Percentiles rank a stretch among this genome's conserved stretches.
Evolutionary conservation across 2,113 vertebrate species (phyloP).

Genomic region (Agapornis roseicollis): DNA sequence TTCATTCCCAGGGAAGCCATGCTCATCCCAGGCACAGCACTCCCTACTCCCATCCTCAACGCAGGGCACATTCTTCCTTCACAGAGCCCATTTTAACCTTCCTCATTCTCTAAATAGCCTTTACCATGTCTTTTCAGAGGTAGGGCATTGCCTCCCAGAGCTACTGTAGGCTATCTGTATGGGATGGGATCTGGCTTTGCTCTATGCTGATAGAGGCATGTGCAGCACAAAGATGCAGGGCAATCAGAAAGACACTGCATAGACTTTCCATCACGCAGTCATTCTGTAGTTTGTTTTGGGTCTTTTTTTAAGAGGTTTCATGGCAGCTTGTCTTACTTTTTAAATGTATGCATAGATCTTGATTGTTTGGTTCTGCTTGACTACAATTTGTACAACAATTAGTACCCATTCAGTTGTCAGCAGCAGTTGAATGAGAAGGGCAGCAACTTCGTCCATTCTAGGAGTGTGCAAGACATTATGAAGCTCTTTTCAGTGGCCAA

Average conservation of each 20-base stretch:
- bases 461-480: not conserved
- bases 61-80: not conserved
- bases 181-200: rapidly evolving
- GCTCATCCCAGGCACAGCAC: not conserved
- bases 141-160: not conserved
- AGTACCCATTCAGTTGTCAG: not conserved
- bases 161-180: rapidly evolving
- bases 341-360: rapidly evolving
- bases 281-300: not conserved
- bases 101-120: rapidly evolving
- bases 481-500: not conserved
- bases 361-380: not conserved
- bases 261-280: rapidly evolving
- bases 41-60: not conserved
- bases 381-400: not conserved
- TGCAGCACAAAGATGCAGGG: not conserved
- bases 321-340: not conserved
- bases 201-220: rapidly evolving
- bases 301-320: not conserved
- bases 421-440: not conserved
- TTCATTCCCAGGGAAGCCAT: not conserved
- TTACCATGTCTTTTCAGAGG: not conserved
- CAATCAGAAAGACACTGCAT: rapidly evolving
- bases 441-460: not conserved
- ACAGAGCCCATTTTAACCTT: not conserved